Percentiles rank a stretch among this genome's conserved stretches.
These are phyloP conservation scores for Lepidochrysops patricia DNA, from an alignment of 2,888 invertebrate species.

Conservation along the genomic window DNA sequence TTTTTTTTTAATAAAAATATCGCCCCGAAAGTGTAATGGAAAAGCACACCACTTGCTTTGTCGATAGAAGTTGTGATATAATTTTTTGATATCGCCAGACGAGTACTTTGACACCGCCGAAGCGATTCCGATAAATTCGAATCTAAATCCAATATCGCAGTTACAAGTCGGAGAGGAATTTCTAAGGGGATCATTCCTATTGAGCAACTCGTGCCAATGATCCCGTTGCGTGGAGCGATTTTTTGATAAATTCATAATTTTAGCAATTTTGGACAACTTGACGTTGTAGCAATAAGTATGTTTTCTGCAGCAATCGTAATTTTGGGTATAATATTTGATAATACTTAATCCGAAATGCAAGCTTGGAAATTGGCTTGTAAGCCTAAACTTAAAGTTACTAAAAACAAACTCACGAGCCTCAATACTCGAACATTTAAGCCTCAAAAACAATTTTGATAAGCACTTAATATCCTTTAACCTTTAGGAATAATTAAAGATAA, in stretches of 20 bases:
- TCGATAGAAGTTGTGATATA: slow-evolving; percentile 62
- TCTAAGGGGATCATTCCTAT: slow-evolving; percentile 40
- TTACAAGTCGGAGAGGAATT: slow-evolving; percentile 32
- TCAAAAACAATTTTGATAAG: background rate
- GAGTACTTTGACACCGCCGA: slow-evolving; percentile 51
- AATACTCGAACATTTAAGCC: background rate
- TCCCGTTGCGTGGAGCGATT: slow-evolving; percentile 19
- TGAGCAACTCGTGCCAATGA: slow-evolving; percentile 35
- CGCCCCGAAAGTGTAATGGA: slow-evolving; percentile 22
- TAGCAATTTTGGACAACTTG: too few relatives aligned
- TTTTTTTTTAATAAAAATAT: too few relatives aligned
- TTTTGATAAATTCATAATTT: background rate
- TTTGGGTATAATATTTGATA: too few relatives aligned
- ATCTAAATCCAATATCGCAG: slow-evolving; percentile 57
- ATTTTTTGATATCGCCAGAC: slow-evolving; percentile 54
- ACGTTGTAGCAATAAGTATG: too few relatives aligned
- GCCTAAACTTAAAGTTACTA: too few relatives aligned
- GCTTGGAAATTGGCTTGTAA: too few relatives aligned
- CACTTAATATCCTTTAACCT: background rate
- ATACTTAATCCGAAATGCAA: too few relatives aligned
- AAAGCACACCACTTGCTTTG: slow-evolving; percentile 37
- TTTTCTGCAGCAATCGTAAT: too few relatives aligned
- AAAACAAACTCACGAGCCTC: too few relatives aligned
- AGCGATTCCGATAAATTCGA: slow-evolving; percentile 55
- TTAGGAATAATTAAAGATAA: background rate